Evolutionary conservation across 2,113 vertebrate species (phyloP), one percentile per base, ranked within the genome.

Genomic region (Caranx ignobilis): DNA sequence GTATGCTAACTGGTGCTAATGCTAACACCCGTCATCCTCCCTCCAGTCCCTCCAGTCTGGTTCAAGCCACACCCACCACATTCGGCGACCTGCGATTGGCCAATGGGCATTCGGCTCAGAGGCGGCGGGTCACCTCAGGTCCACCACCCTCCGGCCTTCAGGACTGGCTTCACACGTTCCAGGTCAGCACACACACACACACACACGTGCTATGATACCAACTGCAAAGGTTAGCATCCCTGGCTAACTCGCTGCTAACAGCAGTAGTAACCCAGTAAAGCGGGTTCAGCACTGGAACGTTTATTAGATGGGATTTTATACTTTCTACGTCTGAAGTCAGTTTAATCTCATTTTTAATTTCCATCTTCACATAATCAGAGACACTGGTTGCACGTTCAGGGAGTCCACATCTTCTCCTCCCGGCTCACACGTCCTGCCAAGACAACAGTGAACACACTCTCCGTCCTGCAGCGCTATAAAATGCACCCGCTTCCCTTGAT

Each of bases 91-190:
- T 99, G 87, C 95, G 97, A 89, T 95, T 97, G 85, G 97, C 97
- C 94, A 98, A 98, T 66, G 97, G 97, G 61, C 97, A 96, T 86
- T 97, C 97, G 10, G 97, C 98, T 67, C 98, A 98, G 34, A 94
- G 98, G 31, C 96, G 98, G 18, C 95, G 96, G 26, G 97, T 99
- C 73, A 97, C 96, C 75, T 97, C 96, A 2, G 96, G 97, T 59
- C 97, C 98, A 31, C 98, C 98, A 0, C 98, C 98, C 0, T 94
- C 96, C 0, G 98, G 97, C 83, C 96, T 99, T 60, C 97, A 99
- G 90, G 98, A 99, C 81, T 99, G 98, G 98, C 96, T 99, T 70
- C 97, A 96, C 55, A 97, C 95, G 88, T 99, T 99, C 89, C 97
- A 99, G 98, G 98, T 98, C 69, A 94, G 69, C 9, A 26, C 39